Evolutionary conservation across 2,797 vertebrate species (phyloP).

Genomic region (Sibirionetta formosa): DNA sequence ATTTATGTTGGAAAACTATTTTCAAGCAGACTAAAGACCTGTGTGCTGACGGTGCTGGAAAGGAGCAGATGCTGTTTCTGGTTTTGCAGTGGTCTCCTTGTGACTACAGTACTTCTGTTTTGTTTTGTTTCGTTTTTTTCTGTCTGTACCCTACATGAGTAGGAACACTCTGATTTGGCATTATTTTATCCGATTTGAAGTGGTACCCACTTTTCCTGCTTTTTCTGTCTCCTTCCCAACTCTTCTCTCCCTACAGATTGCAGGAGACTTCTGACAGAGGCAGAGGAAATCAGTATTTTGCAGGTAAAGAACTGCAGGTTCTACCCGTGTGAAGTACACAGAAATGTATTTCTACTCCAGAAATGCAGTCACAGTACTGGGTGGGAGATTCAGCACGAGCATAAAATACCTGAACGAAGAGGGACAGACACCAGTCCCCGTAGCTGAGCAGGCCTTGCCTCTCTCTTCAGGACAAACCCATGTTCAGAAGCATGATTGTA

Average conservation of each 20-base stretch:
- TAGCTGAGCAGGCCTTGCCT: fast-evolving
- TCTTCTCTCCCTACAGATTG: neutral
- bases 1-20: neutral
- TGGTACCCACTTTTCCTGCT: neutral
- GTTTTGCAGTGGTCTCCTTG: neutral
- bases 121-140: neutral
- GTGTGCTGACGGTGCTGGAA: neutral
- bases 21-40: neutral
- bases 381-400: neutral
- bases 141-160: neutral
- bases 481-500: fast-evolving
- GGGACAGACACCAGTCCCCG: neutral
- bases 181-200: neutral
- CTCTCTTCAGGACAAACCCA: neutral
- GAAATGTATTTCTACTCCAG: neutral
- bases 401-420: neutral
- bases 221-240: neutral
- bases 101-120: neutral
- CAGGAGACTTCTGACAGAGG: neutral
- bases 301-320: neutral
- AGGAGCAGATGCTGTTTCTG: neutral
- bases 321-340: neutral
- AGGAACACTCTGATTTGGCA: neutral
- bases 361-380: neutral
- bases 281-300: neutral